These are phyloP conservation scores for Sesamia inferens DNA, from an alignment of 2,888 invertebrate species.

Conservation along the genomic window DNA sequence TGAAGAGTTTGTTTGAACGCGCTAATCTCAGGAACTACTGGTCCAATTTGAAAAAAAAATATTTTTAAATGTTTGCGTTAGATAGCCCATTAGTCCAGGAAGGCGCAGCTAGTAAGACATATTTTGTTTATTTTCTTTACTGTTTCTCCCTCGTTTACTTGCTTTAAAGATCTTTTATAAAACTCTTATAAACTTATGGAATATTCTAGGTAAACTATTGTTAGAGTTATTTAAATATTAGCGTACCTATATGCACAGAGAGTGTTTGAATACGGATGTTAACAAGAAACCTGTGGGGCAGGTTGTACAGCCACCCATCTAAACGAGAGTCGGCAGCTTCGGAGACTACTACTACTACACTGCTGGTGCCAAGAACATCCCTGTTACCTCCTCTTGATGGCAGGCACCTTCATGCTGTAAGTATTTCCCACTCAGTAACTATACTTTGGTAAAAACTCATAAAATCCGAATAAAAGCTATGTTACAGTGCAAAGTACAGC, in stretches of 20 bases:
- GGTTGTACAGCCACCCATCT: conserved; percentile 93
- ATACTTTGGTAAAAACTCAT: background rate
- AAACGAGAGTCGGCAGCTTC: conserved; percentile 95
- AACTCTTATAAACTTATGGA: conserved; percentile 20
- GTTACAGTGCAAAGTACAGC: background rate
- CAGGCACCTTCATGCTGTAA: conserved; percentile 84
- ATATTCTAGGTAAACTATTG: conserved; percentile 34
- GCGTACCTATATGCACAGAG: conserved; percentile 62
- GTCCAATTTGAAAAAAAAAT: too few relatives aligned
- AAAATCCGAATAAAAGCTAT: background rate
- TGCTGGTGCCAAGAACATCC: conserved; percentile 89
- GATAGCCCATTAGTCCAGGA: too few relatives aligned
- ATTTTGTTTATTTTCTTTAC: background rate
- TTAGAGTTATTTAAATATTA: conserved; percentile 57
- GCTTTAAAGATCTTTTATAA: conserved; percentile 8
- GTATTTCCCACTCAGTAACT: conserved; percentile 58
- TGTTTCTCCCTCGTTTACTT: conserved; percentile 11
- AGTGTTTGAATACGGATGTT: conserved; percentile 70
- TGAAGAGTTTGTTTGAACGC: too few relatives aligned
- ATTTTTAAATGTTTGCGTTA: too few relatives aligned
- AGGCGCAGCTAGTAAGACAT: too few relatives aligned
- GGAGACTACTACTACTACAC: conserved; percentile 94
- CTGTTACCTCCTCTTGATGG: conserved; percentile 83
- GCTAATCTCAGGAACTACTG: too few relatives aligned
- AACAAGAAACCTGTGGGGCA: conserved; percentile 80